Base-by-base conservation (phyloP, 2,797 vertebrate species). In the Cuculus canorus region DNA sequence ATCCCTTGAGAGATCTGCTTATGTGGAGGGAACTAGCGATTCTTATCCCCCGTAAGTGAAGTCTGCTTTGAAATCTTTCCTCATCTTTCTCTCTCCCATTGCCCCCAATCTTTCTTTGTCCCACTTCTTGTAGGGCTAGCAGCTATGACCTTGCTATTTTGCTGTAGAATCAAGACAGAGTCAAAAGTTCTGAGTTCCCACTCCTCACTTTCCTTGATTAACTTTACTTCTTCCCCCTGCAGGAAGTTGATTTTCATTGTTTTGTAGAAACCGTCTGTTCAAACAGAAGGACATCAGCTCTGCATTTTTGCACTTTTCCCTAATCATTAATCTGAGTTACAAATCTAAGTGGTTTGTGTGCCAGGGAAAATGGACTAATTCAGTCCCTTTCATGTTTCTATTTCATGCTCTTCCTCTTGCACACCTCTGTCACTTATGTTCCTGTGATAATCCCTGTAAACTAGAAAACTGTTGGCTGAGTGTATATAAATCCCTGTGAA, bases 201-300 rank as follows among this genome's bases (percentile, higher is more conserved):
- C 56, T 82, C 30, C 37, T 79, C 23, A 43, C 14, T 78, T 23
- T 66, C 65, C 24, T 43, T 75, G 23, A 59, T 47, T 24, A 76
- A 81, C 57, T 79, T 85, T 19, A 39, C 39, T 61, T 63, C 33
- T 43, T 72, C 76, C 41, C 22, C 7, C 52, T 68, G 54, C 17
- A 69, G 82, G 75, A 95, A 92, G 37, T 64, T 80, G 80, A 17
- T 84, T 94, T 81, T 86, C 80, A 81, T 88, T 95, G 89, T 91
- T 78, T 52, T 76, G 66, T 45, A 47, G 88, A 87, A 94, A 66
- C 70, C 61, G 91, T 91, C 73, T 95, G 90, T 86, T 95, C 37
- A 64, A 92, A 73, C 88, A 90, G 92, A 92, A 95, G 81, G 78
- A 39, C 0, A 3, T 92, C 69, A 70, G 78, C 60, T 88, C 88